Evolutionary conservation across 2,113 vertebrate genomes (phyloP), one percentile per base, ranked within the genome.

Genomic region (Tetraodon nigroviridis): DNA sequence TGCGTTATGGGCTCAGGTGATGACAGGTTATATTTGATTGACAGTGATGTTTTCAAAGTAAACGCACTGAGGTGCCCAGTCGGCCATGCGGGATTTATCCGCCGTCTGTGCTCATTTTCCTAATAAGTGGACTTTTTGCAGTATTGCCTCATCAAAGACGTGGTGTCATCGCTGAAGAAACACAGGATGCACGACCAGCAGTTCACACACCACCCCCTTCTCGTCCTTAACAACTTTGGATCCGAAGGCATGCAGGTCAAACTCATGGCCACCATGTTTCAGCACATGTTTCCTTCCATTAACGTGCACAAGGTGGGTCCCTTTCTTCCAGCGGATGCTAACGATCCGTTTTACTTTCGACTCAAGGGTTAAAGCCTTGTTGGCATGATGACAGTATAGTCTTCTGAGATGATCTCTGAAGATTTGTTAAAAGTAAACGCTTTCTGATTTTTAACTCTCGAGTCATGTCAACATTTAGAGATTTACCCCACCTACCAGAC

Each of bases 161-260:
- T 98, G 2, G 80, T 98, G 24, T 95, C 95, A 0, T 89, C 94
- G 0, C 80, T 96, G 67, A 93, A 92, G 73, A 90, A 91, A 19
- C 95, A 98, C 81, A 82, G 94, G 19, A 97, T 96, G 95, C 95
- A 98, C 0, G 92, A 93, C 19, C 91, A 97, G 78, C 95, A 97
- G 88, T 98, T 98, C 71, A 75, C 83, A 1, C 92, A 94, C 62
- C 93, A 93, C 11, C 94, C 95, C 0, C 86, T 98, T 2, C 89
- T 98, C 60, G 89, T 97, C 46, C 92, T 97, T 67, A 98, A 94
- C 64, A 96, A 94, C 72, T 96, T 97, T 8, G 92, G 94, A 0
- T 73, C 83, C 0, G 90, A 91, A 0, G 93, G 94, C 67, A 95
- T 97, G 91, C 95, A 98, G 0, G 48, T 97, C 65, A 96, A 96